These are phyloP conservation scores for Ips nitidus DNA, from an alignment of 1,140 invertebrate genomes.

Conservation along the genomic window DNA sequence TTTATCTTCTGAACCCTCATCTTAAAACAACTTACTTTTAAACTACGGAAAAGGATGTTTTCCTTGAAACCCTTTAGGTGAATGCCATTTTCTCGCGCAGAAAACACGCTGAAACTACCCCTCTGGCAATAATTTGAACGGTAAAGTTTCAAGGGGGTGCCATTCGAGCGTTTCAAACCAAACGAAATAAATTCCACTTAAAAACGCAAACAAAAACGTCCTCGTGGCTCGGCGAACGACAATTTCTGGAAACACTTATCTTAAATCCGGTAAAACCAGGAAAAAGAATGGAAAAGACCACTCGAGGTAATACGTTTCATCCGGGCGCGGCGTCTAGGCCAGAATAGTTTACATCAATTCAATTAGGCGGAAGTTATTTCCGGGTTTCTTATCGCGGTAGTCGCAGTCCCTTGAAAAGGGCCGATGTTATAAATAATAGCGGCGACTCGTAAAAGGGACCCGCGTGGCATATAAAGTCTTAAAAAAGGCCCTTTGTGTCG, in stretches of 20 bases:
- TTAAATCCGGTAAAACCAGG: conserved; percentile 1
- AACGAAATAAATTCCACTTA: no score
- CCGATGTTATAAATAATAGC: not conserved
- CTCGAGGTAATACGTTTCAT: conserved; percentile 5
- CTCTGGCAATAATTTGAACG: no score
- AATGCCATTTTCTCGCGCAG: no score
- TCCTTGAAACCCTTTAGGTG: no score
- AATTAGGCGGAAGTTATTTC: conserved; percentile 15
- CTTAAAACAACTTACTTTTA: no score
- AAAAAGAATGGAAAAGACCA: not conserved
- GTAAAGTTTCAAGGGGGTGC: no score
- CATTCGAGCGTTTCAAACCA: no score
- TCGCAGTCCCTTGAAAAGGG: conserved; percentile 1
- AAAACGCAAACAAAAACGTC: not conserved
- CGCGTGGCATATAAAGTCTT: not conserved
- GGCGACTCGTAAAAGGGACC: not conserved
- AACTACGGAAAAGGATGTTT: no score
- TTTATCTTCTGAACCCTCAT: no score
- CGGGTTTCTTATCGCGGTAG: conserved; percentile 1
- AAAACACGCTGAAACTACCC: no score
- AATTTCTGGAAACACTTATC: conserved; percentile 2
- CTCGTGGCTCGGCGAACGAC: not conserved
- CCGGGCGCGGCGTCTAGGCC: not conserved
- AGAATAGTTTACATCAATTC: conserved; percentile 14
- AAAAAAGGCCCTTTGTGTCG: not conserved